Conservation (phyloP, 2,888 invertebrate genomes). For the Elmis aenea region DNA sequence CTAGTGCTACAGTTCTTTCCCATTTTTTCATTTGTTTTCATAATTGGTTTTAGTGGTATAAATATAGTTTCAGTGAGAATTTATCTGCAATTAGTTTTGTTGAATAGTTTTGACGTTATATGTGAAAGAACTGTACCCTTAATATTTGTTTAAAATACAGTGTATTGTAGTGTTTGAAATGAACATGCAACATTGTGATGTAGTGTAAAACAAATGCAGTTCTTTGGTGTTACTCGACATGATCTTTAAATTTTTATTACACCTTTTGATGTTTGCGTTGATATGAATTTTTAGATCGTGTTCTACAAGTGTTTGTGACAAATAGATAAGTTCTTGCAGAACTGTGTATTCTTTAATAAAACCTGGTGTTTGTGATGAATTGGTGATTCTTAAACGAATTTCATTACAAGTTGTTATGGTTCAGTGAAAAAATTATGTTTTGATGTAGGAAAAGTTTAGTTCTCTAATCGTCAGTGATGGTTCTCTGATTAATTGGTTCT, state of each 20-base stretch:
- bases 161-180: conserved; percentile 21
- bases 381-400: too few relatives aligned
- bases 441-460: too few relatives aligned
- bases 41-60: conserved; percentile 13
- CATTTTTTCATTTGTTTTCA: conserved; percentile 21
- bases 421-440: too few relatives aligned
- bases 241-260: conserved; percentile 9
- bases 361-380: conserved; percentile 13
- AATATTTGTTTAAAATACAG: conserved; percentile 16
- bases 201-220: conserved; percentile 9
- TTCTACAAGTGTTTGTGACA: conserved; percentile 17
- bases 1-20: conserved; percentile 29
- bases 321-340: conserved; percentile 27
- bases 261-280: conserved; percentile 3
- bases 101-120: conserved; percentile 8
- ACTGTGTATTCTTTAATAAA: conserved; percentile 12
- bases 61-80: conserved; percentile 16
- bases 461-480: too few relatives aligned
- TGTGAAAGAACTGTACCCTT: conserved; percentile 27
- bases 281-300: conserved; percentile 14
- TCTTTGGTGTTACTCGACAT: conserved; percentile 4
- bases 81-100: conserved; percentile 11
- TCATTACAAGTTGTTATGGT: too few relatives aligned
- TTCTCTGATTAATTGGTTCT: too few relatives aligned
- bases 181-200: conserved; percentile 5